These are phyloP conservation scores for Metacarcinus magister DNA, from an alignment of 2,888 invertebrate genomes.

Conservation along the genomic window DNA sequence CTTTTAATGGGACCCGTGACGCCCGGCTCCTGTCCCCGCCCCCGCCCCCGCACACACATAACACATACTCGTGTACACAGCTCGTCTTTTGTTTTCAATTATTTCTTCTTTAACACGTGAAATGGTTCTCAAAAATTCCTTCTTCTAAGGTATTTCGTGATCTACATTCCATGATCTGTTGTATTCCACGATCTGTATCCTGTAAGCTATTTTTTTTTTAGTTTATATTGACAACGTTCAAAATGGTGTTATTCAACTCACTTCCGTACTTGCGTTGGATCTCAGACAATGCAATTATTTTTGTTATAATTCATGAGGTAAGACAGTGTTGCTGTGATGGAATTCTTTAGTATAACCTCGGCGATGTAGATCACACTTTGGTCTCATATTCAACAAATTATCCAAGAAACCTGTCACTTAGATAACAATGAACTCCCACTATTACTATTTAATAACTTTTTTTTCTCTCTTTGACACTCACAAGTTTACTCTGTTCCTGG, in stretches of 20 bases:
- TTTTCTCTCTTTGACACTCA: not conserved
- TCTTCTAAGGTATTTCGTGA: too few relatives aligned
- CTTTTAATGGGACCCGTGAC: not conserved
- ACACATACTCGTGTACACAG: too few relatives aligned
- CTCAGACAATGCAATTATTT: not conserved
- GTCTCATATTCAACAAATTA: not conserved
- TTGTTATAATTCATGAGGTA: not conserved
- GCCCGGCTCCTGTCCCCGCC: not conserved
- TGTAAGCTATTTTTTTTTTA: too few relatives aligned
- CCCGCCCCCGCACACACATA: not conserved
- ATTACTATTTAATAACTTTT: not conserved
- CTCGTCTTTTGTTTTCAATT: too few relatives aligned
- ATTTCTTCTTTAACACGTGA: too few relatives aligned
- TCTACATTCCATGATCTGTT: too few relatives aligned
- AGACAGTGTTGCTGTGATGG: not conserved
- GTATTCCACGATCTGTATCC: too few relatives aligned
- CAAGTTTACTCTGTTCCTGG: not conserved
- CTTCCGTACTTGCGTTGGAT: not conserved
- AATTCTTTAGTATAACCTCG: not conserved
- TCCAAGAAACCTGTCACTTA: not conserved
- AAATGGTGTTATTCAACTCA: not conserved
- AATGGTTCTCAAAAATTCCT: too few relatives aligned
- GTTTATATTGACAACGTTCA: not conserved
- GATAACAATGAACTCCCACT: not conserved
- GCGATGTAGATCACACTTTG: not conserved